Evolutionary conservation across 1,140 invertebrate species (phyloP).

Genomic region (Sycophila sp.): DNA sequence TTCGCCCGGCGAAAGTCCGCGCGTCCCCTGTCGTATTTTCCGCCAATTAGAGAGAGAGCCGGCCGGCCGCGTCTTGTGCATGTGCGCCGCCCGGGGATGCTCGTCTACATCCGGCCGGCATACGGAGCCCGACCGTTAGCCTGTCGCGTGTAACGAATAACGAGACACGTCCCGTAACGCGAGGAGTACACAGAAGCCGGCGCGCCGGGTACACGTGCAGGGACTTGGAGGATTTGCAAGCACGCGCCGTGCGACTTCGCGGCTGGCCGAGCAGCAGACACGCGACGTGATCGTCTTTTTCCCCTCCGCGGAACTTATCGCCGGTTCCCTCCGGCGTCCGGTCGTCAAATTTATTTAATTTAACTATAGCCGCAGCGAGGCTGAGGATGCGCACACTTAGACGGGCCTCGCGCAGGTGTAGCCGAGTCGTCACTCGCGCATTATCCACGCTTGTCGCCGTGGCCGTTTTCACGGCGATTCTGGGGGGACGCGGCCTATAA

Average conservation of each 20-base stretch:
- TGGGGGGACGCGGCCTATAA: not conserved
- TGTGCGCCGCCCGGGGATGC: no score
- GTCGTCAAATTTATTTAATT: no score
- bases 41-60: constrained; percentile 27
- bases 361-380: no score
- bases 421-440: not conserved
- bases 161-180: not conserved
- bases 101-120: no score
- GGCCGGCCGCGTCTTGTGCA: not conserved
- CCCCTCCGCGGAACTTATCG: not conserved
- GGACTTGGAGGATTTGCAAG: not conserved
- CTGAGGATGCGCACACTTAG: not conserved
- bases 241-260: not conserved
- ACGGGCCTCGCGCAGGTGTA: not conserved
- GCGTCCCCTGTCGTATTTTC: constrained; percentile 30
- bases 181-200: not conserved
- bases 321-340: no score
- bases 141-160: constrained; percentile 1
- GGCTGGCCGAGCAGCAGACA: not conserved
- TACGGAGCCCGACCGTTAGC: not conserved
- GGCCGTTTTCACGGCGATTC: not conserved
- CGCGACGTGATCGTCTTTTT: not conserved
- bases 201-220: no score
- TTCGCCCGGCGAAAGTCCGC: not conserved
- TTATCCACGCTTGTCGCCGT: not conserved